phyloP scores from a whole-genome alignment of 2,888 invertebrate genomes.

The Boloria selene region DNA sequence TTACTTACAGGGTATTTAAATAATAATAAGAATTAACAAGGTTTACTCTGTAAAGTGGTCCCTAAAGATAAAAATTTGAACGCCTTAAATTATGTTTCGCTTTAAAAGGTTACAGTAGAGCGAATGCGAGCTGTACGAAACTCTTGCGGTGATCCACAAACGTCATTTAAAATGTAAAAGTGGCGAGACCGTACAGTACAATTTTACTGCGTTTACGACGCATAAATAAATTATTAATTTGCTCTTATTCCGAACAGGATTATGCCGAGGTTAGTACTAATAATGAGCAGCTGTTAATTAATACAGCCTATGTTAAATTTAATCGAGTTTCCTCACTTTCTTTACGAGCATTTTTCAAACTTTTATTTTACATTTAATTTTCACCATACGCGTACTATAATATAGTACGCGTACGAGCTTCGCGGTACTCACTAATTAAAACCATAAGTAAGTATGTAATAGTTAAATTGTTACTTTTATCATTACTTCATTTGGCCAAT shows the following conservation, averaged over 20 bases:
- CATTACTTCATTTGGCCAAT: no score
- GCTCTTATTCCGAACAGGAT: constrained; percentile 17
- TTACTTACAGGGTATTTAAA: constrained; percentile 6
- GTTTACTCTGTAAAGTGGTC: constrained; percentile 1
- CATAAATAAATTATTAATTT: constrained; percentile 30
- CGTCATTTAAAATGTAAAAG: constrained; percentile 38
- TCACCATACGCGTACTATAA: no score
- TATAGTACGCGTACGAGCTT: no score
- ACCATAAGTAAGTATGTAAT: no score
- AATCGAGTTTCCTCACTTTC: not conserved
- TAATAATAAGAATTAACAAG: constrained; percentile 4
- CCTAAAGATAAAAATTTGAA: constrained; percentile 18
- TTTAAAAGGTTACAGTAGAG: constrained; percentile 15
- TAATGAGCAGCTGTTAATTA: not conserved
- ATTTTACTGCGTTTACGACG: constrained; percentile 30
- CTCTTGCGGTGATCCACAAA: constrained; percentile 42
- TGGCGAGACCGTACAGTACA: constrained; percentile 31
- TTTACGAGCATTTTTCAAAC: not conserved
- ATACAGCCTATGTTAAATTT: not conserved
- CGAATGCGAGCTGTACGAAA: constrained; percentile 20
- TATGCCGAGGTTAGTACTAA: not conserved
- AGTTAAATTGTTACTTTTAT: no score
- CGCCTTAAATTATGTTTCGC: constrained; percentile 15
- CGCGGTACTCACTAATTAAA: no score
- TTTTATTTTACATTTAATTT: no score